A percentile compares a stretch with the other conserved stretches of the same genome.
Evolutionary conservation across 2,113 vertebrate genomes (phyloP).

Genomic region (Platichthys flesus): DNA sequence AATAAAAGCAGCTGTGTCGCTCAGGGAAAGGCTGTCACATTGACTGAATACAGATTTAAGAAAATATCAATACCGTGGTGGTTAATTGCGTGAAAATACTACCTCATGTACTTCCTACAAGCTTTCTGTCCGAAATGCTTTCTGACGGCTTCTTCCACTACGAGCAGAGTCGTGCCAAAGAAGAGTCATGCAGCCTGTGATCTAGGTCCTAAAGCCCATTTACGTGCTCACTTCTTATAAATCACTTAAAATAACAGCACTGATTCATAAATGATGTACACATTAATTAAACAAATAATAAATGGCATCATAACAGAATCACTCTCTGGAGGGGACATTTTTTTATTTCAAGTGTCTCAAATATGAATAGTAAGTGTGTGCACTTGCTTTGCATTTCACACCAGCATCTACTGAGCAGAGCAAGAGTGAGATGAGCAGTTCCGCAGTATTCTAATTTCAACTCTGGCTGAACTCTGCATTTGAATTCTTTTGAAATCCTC

Average conservation of each 20-base stretch:
- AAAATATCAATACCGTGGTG: too few relatives aligned
- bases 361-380: background rate
- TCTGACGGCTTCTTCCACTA: too few relatives aligned
- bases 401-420: slow-evolving; percentile 15
- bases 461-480: slow-evolving; percentile 79
- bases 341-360: background rate
- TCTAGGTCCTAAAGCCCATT: background rate
- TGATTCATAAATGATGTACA: background rate
- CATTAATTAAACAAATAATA: slow-evolving; percentile 3
- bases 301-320: background rate
- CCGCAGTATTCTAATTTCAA: slow-evolving; percentile 74
- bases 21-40: too few relatives aligned
- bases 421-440: slow-evolving; percentile 44
- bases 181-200: background rate
- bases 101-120: too few relatives aligned
- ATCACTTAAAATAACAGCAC: background rate
- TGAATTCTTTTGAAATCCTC: slow-evolving; percentile 81
- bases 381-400: slow-evolving; percentile 22
- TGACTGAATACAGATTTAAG: too few relatives aligned
- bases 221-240: background rate
- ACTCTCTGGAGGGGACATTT: too few relatives aligned
- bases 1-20: too few relatives aligned
- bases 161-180: background rate
- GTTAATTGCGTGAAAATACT: too few relatives aligned
- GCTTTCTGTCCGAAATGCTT: too few relatives aligned